Conservation (phyloP, 2,797 vertebrate species). For the Eidolon dupreanum region DNA sequence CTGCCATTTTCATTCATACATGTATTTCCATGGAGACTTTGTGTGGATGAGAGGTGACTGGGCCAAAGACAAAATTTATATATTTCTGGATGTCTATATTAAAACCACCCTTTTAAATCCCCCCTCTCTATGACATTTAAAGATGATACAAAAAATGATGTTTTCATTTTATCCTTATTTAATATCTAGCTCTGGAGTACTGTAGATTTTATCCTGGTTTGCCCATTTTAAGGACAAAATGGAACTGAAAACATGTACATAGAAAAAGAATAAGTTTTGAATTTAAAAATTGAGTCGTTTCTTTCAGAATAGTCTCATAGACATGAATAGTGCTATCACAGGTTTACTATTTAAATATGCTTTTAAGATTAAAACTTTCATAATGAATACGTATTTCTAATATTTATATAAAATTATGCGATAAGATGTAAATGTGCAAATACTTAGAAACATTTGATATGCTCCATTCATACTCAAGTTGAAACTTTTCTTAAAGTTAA, state of each 20-base stretch:
- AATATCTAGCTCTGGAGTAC: neutral
- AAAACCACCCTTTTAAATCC: neutral
- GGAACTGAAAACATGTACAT: neutral
- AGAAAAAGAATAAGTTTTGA: neutral
- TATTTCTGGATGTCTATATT: neutral
- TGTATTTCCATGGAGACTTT: neutral
- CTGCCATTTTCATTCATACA: neutral
- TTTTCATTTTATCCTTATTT: neutral
- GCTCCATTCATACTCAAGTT: neutral
- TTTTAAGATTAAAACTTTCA: neutral
- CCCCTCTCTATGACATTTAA: neutral
- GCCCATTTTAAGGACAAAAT: neutral
- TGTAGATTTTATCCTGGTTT: neutral
- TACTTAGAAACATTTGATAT: neutral
- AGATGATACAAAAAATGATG: neutral
- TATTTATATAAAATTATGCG: neutral
- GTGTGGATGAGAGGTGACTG: neutral
- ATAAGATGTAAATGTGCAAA: neutral
- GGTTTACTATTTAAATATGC: neutral
- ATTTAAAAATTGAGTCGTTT: neutral
- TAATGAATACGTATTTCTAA: neutral
- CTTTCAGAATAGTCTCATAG: neutral
- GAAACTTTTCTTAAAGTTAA: conserved; percentile 15
- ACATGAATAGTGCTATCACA: neutral
- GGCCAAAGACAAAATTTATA: neutral